These are phyloP conservation scores for Dicentrarchus labrax DNA, from an alignment of 2,113 vertebrate species.

Conservation along the genomic window DNA sequence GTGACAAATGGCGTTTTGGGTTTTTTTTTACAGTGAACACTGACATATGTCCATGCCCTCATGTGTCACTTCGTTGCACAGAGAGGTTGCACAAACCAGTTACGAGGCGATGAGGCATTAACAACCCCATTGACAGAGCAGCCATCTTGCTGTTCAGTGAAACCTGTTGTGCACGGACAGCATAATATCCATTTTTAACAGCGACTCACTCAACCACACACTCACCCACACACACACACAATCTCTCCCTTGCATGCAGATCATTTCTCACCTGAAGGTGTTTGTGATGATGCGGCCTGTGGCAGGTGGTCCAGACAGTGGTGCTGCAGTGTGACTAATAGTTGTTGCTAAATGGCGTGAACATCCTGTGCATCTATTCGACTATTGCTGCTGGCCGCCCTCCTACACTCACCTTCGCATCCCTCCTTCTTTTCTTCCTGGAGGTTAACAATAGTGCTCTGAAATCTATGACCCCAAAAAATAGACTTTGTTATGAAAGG, in stretches of 20 bases:
- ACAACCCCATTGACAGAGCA: neutral
- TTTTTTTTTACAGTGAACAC: too few relatives aligned
- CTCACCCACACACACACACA: too few relatives aligned
- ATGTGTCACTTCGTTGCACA: neutral
- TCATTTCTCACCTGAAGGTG: conserved; percentile 38
- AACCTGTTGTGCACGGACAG: neutral
- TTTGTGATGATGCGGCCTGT: conserved; percentile 22
- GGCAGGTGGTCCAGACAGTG: conserved; percentile 28
- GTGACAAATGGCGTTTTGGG: too few relatives aligned
- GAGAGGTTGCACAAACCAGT: neutral
- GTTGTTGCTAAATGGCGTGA: conserved; percentile 27
- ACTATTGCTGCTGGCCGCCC: conserved; percentile 8
- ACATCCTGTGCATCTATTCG: conserved; percentile 42
- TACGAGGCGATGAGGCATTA: neutral
- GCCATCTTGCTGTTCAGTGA: neutral
- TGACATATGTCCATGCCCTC: too few relatives aligned
- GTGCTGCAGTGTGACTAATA: conserved; percentile 47
- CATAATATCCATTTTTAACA: neutral
- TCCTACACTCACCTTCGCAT: neutral
- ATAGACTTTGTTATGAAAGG: conserved; percentile 3
- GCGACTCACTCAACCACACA: conserved; percentile 1
- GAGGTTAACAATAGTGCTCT: neutral
- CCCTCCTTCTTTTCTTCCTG: neutral
- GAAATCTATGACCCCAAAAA: neutral
- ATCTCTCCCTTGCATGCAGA: neutral